A percentile compares a stretch with the other conserved stretches of the same genome.
Evolutionary conservation across 2,888 invertebrate species (phyloP).

Genomic region (Stomorhina lunata): DNA sequence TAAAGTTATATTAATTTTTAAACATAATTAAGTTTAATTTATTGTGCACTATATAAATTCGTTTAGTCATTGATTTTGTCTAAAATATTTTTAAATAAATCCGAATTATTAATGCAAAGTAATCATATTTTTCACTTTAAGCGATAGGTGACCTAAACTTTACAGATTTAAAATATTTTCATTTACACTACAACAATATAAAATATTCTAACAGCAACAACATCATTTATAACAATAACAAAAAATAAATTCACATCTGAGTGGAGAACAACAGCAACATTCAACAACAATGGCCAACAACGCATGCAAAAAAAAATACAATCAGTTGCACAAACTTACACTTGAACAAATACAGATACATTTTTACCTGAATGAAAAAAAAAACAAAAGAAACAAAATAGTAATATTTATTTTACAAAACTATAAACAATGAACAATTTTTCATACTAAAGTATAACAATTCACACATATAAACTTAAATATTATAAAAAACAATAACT

Average conservation of each 20-base stretch:
- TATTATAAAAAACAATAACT: neutral
- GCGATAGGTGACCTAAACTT: conserved; percentile 32
- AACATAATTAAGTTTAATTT: too few species aligned
- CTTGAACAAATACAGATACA: neutral
- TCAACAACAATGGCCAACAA: conserved; percentile 6
- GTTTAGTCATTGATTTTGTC: too few species aligned
- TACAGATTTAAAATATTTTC: conserved; percentile 41
- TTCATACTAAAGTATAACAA: conserved; percentile 22
- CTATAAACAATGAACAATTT: neutral
- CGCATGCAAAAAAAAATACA: neutral
- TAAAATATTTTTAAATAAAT: too few species aligned
- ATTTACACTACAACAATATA: conserved; percentile 2
- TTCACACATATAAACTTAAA: neutral
- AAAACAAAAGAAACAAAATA: conserved; percentile 20
- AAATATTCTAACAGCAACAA: conserved; percentile 34
- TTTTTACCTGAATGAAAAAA: conserved; percentile 11
- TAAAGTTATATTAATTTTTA: too few species aligned
- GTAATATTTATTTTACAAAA: conserved; percentile 36
- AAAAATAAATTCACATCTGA: conserved; percentile 19
- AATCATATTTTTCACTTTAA: conserved; percentile 8
- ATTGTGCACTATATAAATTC: too few species aligned
- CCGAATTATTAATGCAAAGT: too few species aligned
- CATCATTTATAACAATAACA: conserved; percentile 14
- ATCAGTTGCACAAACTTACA: conserved; percentile 18
- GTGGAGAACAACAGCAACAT: conserved; percentile 17